phyloP scores from a whole-genome alignment of 2,888 invertebrate species.

The Yponomeuta malinellus region DNA sequence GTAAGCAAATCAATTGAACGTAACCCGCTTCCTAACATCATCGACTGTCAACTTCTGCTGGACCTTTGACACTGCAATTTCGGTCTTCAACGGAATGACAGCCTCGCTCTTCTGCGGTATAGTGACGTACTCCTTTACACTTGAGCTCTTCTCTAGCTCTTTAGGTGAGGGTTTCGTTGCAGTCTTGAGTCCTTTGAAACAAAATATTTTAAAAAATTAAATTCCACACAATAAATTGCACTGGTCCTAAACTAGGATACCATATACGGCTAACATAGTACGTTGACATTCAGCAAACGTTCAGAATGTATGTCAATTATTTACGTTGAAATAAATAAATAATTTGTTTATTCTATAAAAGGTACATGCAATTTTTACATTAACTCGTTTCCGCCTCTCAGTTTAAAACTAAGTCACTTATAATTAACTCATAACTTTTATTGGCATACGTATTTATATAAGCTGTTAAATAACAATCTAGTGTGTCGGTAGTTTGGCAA shows the following conservation, averaged over 20 bases:
- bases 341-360: too few species aligned
- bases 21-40: slow-evolving; percentile 63
- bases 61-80: not conserved
- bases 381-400: too few species aligned
- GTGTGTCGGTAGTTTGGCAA: too few species aligned
- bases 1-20: slow-evolving; percentile 42
- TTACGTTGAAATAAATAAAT: too few species aligned
- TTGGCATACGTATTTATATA: too few species aligned
- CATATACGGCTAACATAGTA: too few species aligned
- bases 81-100: not conserved
- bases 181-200: not conserved
- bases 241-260: not conserved
- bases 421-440: too few species aligned
- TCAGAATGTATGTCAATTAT: too few species aligned
- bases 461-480: too few species aligned
- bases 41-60: slow-evolving; percentile 29
- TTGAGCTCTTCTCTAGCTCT: not conserved
- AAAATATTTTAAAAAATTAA: not conserved
- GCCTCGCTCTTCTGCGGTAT: not conserved
- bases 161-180: not conserved
- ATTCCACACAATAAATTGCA: not conserved
- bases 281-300: too few species aligned
- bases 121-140: not conserved
- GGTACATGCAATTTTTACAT: too few species aligned
- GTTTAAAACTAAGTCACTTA: too few species aligned